Evolutionary conservation across 2,797 vertebrate genomes (phyloP).

Genomic region (Neoniphon sammara): DNA sequence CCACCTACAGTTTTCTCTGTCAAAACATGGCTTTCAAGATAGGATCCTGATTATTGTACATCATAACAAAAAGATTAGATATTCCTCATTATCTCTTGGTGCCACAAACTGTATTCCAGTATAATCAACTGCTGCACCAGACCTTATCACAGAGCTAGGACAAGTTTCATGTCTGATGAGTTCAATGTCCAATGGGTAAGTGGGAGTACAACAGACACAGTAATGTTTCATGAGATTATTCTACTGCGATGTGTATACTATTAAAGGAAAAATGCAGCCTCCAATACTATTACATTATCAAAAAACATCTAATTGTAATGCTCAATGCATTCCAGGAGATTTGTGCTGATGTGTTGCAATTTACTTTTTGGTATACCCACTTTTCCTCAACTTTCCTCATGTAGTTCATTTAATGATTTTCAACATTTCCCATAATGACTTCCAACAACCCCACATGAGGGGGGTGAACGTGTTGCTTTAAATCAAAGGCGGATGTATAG

Average conservation of each 20-base stretch:
- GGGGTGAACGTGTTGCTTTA: too few species aligned
- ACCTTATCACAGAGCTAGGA: constrained; percentile 55
- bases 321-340: background rate
- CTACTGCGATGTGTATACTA: background rate
- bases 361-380: too few species aligned
- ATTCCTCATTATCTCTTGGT: constrained; percentile 56
- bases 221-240: background rate
- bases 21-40: constrained; percentile 7
- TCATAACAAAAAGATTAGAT: constrained; percentile 66
- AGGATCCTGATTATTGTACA: too few species aligned
- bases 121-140: constrained; percentile 29
- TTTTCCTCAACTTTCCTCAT: background rate
- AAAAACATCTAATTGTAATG: constrained; percentile 7
- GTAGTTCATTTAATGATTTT: background rate
- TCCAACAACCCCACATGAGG: background rate
- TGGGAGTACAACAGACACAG: constrained; percentile 13
- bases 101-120: constrained; percentile 29
- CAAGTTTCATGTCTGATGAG: constrained; percentile 65
- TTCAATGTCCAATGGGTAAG: constrained; percentile 45
- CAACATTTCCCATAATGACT: background rate
- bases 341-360: background rate
- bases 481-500: too few species aligned
- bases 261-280: constrained; percentile 1
- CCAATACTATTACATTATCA: background rate
- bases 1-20: background rate